These are phyloP conservation scores for Brachionus plicatilis DNA, from an alignment of 1,140 invertebrate species.

Conservation along the genomic window DNA sequence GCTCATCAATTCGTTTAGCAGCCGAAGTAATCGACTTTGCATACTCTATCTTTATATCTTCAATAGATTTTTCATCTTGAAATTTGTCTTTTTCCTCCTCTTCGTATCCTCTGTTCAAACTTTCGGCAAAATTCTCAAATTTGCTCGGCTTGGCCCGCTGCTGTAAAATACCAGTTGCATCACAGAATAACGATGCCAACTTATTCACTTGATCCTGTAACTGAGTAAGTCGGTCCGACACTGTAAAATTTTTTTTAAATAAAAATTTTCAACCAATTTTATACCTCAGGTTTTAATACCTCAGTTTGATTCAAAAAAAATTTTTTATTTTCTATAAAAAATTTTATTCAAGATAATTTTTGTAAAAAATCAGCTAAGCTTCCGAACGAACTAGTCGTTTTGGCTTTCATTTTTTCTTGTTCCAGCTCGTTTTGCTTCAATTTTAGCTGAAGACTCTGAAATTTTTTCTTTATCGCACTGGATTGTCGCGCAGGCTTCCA, in stretches of 20 bases:
- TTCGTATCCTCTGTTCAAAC: conserved; percentile 9
- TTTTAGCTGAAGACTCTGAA: conserved; percentile 24
- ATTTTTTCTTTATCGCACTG: conserved; percentile 16
- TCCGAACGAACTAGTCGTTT: conserved; percentile 22
- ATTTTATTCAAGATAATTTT: conserved; percentile 37
- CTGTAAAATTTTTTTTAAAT: background rate
- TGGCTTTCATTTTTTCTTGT: background rate
- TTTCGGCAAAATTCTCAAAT: conserved; percentile 39
- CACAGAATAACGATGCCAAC: conserved; percentile 25
- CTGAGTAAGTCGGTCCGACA: conserved; percentile 36
- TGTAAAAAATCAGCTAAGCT: conserved; percentile 33
- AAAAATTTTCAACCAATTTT: background rate
- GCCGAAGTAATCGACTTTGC: conserved; percentile 8
- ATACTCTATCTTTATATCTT: conserved; percentile 1
- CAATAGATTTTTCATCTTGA: conserved; percentile 39
- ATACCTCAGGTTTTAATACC: background rate
- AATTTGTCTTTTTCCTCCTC: background rate
- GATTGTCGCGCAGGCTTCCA: background rate
- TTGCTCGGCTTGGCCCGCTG: conserved; percentile 22
- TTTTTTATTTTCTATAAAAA: background rate
- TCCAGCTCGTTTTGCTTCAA: conserved; percentile 25
- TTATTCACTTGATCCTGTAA: conserved; percentile 38
- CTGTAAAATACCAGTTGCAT: conserved; percentile 40
- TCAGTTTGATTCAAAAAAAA: background rate
- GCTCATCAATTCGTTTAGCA: conserved; percentile 17